phyloP scores from a whole-genome alignment of 2,888 invertebrate species.

The Plebejus melissa region DNA sequence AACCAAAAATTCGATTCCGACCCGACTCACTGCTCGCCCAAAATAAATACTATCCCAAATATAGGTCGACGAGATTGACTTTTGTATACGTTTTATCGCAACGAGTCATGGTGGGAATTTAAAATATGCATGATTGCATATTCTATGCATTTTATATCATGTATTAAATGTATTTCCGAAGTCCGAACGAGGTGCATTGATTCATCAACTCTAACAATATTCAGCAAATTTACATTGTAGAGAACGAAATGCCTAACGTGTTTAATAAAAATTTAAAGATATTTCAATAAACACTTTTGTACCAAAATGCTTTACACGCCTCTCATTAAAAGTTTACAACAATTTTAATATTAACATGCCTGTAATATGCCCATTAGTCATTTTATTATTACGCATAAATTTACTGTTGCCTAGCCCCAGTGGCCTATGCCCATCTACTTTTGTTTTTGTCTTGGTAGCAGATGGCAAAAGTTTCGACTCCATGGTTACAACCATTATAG shows the following conservation, averaged over 20 bases:
- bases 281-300: constrained; percentile 2
- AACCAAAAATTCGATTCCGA: constrained; percentile 31
- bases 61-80: constrained; percentile 28
- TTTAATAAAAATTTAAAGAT: neutral
- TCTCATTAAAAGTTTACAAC: neutral
- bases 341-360: neutral
- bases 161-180: constrained; percentile 10
- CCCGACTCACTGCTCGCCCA: constrained; percentile 30
- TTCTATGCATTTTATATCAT: constrained; percentile 27
- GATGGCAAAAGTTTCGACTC: neutral
- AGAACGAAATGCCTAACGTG: constrained; percentile 3
- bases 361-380: neutral
- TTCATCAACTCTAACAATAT: constrained; percentile 7
- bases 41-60: constrained; percentile 30
- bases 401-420: neutral
- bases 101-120: constrained; percentile 17
- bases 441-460: neutral
- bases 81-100: constrained; percentile 24
- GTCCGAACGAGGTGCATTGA: neutral
- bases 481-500: neutral
- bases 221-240: constrained; percentile 3
- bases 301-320: neutral
- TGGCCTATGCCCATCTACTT: neutral
- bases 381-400: neutral
- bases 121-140: constrained; percentile 27